These are phyloP conservation scores for Hyperopisus bebe DNA, from an alignment of 2,113 vertebrate species.

Conservation along the genomic window DNA sequence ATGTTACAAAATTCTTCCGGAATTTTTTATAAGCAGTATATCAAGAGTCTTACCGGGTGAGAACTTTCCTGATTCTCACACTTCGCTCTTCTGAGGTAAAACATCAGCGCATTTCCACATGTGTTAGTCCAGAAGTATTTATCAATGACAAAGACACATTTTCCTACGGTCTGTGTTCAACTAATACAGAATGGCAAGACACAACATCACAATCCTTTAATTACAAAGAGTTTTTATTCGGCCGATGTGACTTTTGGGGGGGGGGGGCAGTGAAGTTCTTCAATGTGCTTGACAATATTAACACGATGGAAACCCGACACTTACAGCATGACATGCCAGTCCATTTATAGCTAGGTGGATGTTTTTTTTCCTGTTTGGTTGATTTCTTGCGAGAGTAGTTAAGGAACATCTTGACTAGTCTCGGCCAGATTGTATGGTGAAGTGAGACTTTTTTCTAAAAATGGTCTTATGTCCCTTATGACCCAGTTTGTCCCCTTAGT, in stretches of 20 bases:
- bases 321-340: neutral
- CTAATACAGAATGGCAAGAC: neutral
- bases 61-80: neutral
- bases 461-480: neutral
- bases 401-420: neutral
- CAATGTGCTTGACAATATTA: neutral
- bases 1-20: neutral
- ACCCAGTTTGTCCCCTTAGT: neutral
- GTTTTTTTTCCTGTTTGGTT: neutral
- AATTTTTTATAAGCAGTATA: neutral
- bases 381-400: neutral
- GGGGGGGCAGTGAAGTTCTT: neutral
- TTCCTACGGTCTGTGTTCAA: neutral
- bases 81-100: neutral
- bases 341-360: neutral
- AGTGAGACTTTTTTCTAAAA: neutral
- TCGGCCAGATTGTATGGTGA: neutral
- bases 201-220: neutral
- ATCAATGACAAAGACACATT: neutral
- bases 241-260: neutral
- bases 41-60: neutral
- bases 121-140: neutral
- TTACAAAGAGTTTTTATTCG: neutral
- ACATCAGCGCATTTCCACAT: neutral
- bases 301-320: neutral